Percentiles rank a stretch among this genome's conserved stretches.
Evolutionary conservation across 2,113 vertebrate species (phyloP).

Genomic region (Drymodes brunneopygia): DNA sequence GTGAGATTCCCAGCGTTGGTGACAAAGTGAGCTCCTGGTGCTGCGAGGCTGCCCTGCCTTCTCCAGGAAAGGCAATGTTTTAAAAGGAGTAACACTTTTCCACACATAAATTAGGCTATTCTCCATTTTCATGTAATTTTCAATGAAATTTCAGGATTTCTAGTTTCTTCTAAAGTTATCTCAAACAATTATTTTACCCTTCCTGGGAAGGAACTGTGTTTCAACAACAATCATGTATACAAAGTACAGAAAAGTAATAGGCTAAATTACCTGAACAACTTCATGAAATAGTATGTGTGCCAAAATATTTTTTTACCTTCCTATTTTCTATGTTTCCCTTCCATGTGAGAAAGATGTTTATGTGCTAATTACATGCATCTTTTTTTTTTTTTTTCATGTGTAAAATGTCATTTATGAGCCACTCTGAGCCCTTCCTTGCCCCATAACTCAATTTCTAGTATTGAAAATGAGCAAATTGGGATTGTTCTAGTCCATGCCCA

Average conservation of each 20-base stretch:
- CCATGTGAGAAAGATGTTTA: not conserved
- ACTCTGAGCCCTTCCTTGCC: not conserved
- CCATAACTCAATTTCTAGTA: not conserved
- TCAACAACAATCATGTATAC: not conserved
- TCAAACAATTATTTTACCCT: not conserved
- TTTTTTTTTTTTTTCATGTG: not conserved
- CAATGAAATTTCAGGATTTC: not conserved
- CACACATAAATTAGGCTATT: not conserved
- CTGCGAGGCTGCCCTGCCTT: not conserved
- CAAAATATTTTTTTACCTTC: not conserved
- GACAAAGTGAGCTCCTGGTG: fast-evolving
- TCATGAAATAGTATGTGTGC: not conserved
- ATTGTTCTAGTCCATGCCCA: not conserved
- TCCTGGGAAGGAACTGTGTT: not conserved
- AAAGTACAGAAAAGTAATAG: not conserved
- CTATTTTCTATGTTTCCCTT: not conserved
- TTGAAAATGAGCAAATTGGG: not conserved
- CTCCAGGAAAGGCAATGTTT: fast-evolving
- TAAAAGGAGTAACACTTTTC: not conserved
- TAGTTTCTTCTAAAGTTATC: not conserved
- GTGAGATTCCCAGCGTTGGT: not conserved
- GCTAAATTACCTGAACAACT: not conserved
- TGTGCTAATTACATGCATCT: not conserved
- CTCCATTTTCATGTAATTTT: not conserved
- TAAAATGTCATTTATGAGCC: not conserved